Conservation (phyloP, 2,888 invertebrate genomes). For the Euphydryas editha region DNA sequence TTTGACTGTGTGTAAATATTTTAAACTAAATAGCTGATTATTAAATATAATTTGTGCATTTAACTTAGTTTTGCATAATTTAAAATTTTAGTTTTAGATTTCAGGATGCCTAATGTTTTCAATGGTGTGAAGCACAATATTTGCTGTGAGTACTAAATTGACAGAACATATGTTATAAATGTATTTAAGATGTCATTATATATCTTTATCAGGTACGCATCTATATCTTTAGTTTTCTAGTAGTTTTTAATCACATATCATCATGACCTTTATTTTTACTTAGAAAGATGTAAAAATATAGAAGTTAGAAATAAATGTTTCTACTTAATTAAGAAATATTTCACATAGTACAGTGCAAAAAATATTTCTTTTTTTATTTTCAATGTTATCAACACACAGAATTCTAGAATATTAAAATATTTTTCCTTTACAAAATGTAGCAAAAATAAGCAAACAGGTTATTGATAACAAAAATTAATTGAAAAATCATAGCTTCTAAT, state of each 20-base stretch:
- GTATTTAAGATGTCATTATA: neutral
- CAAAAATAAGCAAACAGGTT: no score
- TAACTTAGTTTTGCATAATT: neutral
- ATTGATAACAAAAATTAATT: no score
- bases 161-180: neutral
- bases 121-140: neutral
- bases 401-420: no score
- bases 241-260: neutral
- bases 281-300: no score
- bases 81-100: neutral
- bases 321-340: no score
- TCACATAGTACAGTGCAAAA: no score
- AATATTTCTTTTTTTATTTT: no score
- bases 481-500: no score
- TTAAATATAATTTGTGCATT: conserved; percentile 11
- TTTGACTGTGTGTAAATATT: conserved; percentile 31
- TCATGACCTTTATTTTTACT: no score
- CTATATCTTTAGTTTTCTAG: neutral
- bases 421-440: no score
- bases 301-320: no score
- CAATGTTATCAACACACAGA: no score
- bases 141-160: neutral
- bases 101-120: conserved; percentile 3
- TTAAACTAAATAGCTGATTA: conserved; percentile 10
- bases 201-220: neutral